Percentiles rank a stretch among this genome's conserved stretches.
Conservation (phyloP, 2,797 vertebrate species). For the Halcyon badia region DNA sequence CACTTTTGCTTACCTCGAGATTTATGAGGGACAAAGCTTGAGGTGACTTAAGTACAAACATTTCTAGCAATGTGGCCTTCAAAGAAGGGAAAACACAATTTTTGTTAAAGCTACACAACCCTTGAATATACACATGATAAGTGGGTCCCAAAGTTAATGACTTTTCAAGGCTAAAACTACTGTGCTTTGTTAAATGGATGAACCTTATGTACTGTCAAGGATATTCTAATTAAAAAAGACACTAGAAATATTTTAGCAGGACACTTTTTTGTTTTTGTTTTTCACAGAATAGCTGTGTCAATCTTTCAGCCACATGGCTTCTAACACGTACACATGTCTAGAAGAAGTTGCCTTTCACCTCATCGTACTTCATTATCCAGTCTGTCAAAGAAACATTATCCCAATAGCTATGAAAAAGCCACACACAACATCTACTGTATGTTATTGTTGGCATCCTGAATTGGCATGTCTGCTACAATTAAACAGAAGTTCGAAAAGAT, state of each 20-base stretch:
- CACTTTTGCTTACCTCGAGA: not conserved
- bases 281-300: not conserved
- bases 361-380: conserved; percentile 47
- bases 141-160: not conserved
- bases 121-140: not conserved
- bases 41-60: not conserved
- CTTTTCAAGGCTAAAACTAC: not conserved
- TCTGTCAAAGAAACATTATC: not conserved
- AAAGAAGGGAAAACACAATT: not conserved
- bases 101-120: not conserved
- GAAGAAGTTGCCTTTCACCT: conserved; percentile 11
- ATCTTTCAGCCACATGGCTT: conserved; percentile 1
- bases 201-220: not conserved
- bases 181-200: not conserved
- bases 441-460: conserved; percentile 55
- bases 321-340: conserved; percentile 23
- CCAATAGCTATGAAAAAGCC: not conserved
- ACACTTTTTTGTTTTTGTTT: not conserved
- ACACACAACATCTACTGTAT: conserved; percentile 54
- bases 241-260: not conserved
- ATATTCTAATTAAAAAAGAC: not conserved
- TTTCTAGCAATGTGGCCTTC: not conserved
- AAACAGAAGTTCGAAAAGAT: conserved; percentile 27
- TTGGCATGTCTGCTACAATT: conserved; percentile 34
- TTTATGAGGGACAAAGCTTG: not conserved